A percentile compares a stretch with the other conserved stretches of the same genome.
phyloP scores from a whole-genome alignment of 2,888 invertebrate genomes.

The Phortica okadai region DNA sequence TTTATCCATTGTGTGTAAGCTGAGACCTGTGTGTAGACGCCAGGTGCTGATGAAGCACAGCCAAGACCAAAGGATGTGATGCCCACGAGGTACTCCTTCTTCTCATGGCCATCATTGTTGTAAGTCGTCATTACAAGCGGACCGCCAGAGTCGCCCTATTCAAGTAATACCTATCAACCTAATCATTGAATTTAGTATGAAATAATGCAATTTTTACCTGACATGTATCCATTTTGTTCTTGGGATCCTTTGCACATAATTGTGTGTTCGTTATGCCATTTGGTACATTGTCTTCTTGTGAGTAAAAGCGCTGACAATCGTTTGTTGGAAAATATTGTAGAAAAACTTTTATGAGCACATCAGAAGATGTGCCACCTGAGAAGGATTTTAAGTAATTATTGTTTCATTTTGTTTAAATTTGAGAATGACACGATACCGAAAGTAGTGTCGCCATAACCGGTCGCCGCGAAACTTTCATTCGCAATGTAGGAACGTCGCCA shows the following conservation, averaged over 20 bases:
- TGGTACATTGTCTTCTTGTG: conserved; percentile 25
- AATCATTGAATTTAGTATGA: background rate
- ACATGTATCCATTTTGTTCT: conserved; percentile 20
- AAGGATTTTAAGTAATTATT: background rate
- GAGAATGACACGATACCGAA: conserved; percentile 47
- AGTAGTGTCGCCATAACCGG: conserved; percentile 79
- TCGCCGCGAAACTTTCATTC: conserved; percentile 76
- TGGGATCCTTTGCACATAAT: conserved; percentile 43
- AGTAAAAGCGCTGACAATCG: conserved; percentile 33
- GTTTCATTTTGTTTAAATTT: background rate
- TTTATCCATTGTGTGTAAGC: conserved; percentile 45
- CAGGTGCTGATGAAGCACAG: conserved; percentile 43
- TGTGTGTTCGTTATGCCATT: conserved; percentile 44
- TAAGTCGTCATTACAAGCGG: conserved; percentile 7
- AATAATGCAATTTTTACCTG: background rate
- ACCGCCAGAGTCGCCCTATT: conserved; percentile 15
- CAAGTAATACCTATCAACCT: background rate
- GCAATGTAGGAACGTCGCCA: conserved; percentile 68
- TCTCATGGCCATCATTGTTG: conserved; percentile 19
- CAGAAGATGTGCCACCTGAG: conserved; percentile 46
- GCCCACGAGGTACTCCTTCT: conserved; percentile 48
- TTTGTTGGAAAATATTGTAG: conserved; percentile 37
- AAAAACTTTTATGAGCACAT: conserved; percentile 41
- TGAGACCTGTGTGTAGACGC: conserved; percentile 46
- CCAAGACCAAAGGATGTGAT: conserved; percentile 52